Conservation (phyloP, 2,888 invertebrate species). For the Lordiphosa fenestrarum region DNA sequence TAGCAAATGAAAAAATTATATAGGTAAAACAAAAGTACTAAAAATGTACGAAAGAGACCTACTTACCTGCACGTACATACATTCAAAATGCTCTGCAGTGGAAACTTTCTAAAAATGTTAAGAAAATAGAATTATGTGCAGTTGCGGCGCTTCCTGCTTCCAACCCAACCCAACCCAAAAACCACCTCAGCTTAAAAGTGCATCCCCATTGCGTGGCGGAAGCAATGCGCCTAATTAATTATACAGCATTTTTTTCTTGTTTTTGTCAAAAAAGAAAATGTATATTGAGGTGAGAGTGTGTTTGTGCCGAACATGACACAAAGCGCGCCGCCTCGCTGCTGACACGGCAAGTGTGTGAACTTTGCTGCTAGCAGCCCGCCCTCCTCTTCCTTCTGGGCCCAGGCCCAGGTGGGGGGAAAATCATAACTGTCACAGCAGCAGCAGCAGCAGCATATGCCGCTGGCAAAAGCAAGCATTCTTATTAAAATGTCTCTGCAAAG, state of each 20-base stretch:
- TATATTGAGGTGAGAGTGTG: background rate
- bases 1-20: too few species aligned
- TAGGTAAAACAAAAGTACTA: too few species aligned
- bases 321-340: constrained; percentile 1
- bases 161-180: background rate
- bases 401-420: constrained; percentile 4
- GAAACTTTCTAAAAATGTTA: constrained; percentile 20
- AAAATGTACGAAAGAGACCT: too few species aligned
- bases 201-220: constrained; percentile 13
- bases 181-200: constrained; percentile 13
- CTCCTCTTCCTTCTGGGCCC: background rate
- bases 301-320: background rate
- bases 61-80: constrained; percentile 2
- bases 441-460: constrained; percentile 9
- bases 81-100: constrained; percentile 9
- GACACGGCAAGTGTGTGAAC: constrained; percentile 38
- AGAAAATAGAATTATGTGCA: constrained; percentile 16
- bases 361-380: constrained; percentile 1
- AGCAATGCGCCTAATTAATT: constrained; percentile 22
- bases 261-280: constrained; percentile 7
- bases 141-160: constrained; percentile 6
- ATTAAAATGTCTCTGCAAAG: constrained; percentile 41
- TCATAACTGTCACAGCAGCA: constrained; percentile 36
- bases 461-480: constrained; percentile 31
- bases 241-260: constrained; percentile 16